phyloP scores from a whole-genome alignment of 2,888 invertebrate species.

The Brenthis daphne region DNA sequence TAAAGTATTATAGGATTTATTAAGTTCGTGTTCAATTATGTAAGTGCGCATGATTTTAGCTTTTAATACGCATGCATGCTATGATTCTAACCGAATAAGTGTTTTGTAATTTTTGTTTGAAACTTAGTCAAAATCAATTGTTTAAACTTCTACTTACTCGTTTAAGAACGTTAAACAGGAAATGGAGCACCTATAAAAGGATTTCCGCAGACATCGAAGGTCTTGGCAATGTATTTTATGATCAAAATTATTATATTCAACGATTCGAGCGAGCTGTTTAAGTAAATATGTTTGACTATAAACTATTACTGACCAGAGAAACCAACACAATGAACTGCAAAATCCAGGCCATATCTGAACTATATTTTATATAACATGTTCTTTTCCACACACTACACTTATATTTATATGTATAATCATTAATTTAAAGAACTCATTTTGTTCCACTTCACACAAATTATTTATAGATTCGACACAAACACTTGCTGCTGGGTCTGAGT shows the following conservation, averaged over 20 bases:
- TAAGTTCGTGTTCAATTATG: too few species aligned
- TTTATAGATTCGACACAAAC: slow-evolving; percentile 32
- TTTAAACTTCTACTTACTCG: background rate
- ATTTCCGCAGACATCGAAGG: slow-evolving; percentile 23
- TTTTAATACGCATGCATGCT: too few species aligned
- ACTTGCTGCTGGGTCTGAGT: slow-evolving; percentile 27
- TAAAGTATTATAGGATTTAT: too few species aligned
- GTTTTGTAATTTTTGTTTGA: too few species aligned
- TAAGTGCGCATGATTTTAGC: too few species aligned
- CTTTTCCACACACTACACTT: slow-evolving; percentile 13
- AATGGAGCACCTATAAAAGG: slow-evolving; percentile 16
- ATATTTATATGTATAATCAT: slow-evolving; percentile 17
- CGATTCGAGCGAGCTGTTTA: too few species aligned
- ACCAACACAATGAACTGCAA: slow-evolving; percentile 54
- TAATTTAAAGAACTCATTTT: slow-evolving; percentile 1
- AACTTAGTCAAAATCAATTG: too few species aligned
- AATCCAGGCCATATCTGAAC: slow-evolving; percentile 56
- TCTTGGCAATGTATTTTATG: background rate
- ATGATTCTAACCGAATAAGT: too few species aligned
- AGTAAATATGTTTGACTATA: background rate
- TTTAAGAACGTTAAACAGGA: slow-evolving; percentile 9
- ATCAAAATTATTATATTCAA: too few species aligned
- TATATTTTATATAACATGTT: slow-evolving; percentile 31
- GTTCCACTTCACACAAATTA: slow-evolving; percentile 10
- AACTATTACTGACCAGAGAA: slow-evolving; percentile 50